phyloP scores from a whole-genome alignment of 2,888 invertebrate species.

The Bellardia pandia region DNA sequence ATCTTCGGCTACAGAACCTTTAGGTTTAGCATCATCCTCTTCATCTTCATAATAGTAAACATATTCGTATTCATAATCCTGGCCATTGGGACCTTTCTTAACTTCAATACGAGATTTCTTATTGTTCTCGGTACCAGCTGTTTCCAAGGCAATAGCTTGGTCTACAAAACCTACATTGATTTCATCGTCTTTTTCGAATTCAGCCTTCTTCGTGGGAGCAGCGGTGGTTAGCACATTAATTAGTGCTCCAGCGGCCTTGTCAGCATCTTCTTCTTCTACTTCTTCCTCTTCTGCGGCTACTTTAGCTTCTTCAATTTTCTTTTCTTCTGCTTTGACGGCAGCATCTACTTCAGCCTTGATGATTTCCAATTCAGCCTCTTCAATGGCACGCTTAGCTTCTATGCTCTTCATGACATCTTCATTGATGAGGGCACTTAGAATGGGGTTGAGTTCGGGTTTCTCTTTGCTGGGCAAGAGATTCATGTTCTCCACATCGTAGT shows the following conservation, averaged over 20 bases:
- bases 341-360: constrained; percentile 77
- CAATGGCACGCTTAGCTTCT: constrained; percentile 84
- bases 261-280: constrained; percentile 23
- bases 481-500: constrained; percentile 74
- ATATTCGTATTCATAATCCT: constrained; percentile 96
- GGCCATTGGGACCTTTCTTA: constrained; percentile 94
- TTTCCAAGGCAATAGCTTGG: constrained; percentile 86
- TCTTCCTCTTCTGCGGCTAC: constrained; percentile 8
- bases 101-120: constrained; percentile 91
- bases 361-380: constrained; percentile 80
- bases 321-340: constrained; percentile 69
- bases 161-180: constrained; percentile 82
- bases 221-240: constrained; percentile 78
- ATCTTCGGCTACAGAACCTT: constrained; percentile 81
- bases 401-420: constrained; percentile 85
- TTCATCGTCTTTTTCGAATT: constrained; percentile 77
- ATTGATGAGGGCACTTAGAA: constrained; percentile 84
- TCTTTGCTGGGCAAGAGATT: constrained; percentile 83
- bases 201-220: constrained; percentile 74
- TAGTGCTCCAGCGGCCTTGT: constrained; percentile 75
- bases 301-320: constrained; percentile 47
- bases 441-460: constrained; percentile 83
- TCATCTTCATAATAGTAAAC: constrained; percentile 96
- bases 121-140: constrained; percentile 88
- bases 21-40: constrained; percentile 85